phyloP scores from a whole-genome alignment of 2,797 vertebrate genomes.

The Cyclopterus lumpus region DNA sequence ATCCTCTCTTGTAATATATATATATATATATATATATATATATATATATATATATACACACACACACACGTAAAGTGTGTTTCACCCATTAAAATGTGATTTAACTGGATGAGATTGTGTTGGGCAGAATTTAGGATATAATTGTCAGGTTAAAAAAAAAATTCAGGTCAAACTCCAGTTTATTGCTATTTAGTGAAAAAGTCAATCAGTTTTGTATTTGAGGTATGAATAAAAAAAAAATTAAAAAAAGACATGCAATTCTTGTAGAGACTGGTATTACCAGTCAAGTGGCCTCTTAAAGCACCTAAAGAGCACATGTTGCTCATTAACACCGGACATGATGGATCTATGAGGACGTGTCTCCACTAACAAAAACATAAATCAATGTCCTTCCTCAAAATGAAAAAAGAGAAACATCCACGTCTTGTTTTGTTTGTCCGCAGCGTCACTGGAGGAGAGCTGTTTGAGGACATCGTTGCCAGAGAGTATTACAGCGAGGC shows the following conservation, averaged over 20 bases:
- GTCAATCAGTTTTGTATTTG: neutral
- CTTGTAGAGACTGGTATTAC: slow-evolving; percentile 12
- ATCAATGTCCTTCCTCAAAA: neutral
- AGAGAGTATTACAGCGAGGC: slow-evolving; percentile 99
- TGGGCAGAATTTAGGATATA: neutral
- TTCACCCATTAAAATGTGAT: neutral
- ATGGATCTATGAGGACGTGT: neutral
- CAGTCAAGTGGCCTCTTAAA: slow-evolving; percentile 15
- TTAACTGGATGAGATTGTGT: neutral
- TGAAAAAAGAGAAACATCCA: neutral
- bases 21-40: too few species aligned
- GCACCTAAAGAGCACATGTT: neutral
- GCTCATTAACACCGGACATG: neutral
- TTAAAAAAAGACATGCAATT: neutral
- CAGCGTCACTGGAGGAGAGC: slow-evolving; percentile 97
- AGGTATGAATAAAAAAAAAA: slow-evolving; percentile 5
- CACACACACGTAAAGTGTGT: neutral
- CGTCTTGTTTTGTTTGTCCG: neutral
- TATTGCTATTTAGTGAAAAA: neutral
- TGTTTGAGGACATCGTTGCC: slow-evolving; percentile 99
- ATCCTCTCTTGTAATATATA: neutral
- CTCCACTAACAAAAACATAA: neutral
- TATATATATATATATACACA: too few species aligned
- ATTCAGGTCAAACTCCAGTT: neutral
- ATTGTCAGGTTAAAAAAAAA: neutral